A percentile compares a stretch with the other conserved stretches of the same genome.
Evolutionary conservation across 2,888 invertebrate species (phyloP).

Genomic region (Clistopyga incitator): DNA sequence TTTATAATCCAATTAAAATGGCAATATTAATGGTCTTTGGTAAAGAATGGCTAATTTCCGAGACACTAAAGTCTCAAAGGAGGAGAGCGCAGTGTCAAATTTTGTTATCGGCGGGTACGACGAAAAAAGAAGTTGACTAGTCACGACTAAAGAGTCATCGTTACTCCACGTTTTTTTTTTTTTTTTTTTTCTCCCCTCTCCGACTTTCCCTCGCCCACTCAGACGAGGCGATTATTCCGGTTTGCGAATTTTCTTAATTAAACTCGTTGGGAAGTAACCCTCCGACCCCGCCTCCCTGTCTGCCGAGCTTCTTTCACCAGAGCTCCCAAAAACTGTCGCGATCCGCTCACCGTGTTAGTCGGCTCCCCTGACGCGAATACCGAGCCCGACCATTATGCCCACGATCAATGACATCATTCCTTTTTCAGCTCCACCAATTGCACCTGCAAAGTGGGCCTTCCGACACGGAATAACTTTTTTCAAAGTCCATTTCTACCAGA

Average conservation of each 20-base stretch:
- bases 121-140: slow-evolving; percentile 11
- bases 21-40: no score
- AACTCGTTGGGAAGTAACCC: slow-evolving; percentile 59
- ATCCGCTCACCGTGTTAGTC: slow-evolving; percentile 64
- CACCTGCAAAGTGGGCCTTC: slow-evolving; percentile 52
- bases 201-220: background rate
- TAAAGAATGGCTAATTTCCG: no score
- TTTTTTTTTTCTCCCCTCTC: background rate
- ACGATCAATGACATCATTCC: slow-evolving; percentile 63
- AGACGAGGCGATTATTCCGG: slow-evolving; percentile 60
- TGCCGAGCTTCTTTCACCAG: slow-evolving; percentile 53
- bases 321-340: slow-evolving; percentile 73
- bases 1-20: no score
- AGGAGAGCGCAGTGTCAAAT: background rate
- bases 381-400: slow-evolving; percentile 51
- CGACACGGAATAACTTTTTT: slow-evolving; percentile 37
- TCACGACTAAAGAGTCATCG: slow-evolving; percentile 51
- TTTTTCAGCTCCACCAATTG: slow-evolving; percentile 55
- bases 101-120: background rate
- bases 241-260: slow-evolving; percentile 66
- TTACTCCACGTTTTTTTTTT: slow-evolving; percentile 26
- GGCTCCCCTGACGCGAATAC: slow-evolving; percentile 37
- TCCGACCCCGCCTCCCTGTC: slow-evolving; percentile 21
- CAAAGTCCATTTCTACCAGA: no score
- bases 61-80: background rate